Percentiles rank a stretch among this genome's conserved stretches.
These are phyloP conservation scores for Nephila pilipes DNA, from an alignment of 1,140 invertebrate species.

Conservation along the genomic window DNA sequence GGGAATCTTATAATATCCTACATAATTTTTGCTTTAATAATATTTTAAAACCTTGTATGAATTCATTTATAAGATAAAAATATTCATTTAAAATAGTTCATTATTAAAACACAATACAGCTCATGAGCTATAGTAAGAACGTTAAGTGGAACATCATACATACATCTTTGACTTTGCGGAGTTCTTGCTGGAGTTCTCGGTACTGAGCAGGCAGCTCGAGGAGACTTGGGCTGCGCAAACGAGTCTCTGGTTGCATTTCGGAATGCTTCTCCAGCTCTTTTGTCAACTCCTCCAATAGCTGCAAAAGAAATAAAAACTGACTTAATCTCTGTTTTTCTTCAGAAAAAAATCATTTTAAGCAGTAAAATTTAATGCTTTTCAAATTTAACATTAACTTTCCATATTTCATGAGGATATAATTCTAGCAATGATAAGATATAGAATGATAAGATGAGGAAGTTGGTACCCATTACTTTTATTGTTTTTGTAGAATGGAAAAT, in stretches of 20 bases:
- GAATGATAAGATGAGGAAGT: too few species aligned
- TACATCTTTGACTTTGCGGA: slow-evolving; percentile 84
- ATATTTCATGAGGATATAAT: too few species aligned
- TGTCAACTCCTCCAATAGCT: slow-evolving; percentile 81
- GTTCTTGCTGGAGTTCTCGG: slow-evolving; percentile 83
- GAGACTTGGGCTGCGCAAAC: slow-evolving; percentile 72
- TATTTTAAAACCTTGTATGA: too few species aligned
- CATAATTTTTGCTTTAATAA: too few species aligned
- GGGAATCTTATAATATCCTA: too few species aligned
- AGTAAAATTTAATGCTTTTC: background rate
- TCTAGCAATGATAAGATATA: too few species aligned
- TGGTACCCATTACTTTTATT: too few species aligned
- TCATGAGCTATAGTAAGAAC: too few species aligned
- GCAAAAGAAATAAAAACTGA: background rate
- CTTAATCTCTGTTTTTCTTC: background rate
- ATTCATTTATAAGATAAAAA: too few species aligned
- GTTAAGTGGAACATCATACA: background rate
- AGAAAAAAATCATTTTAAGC: background rate
- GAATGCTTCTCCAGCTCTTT: slow-evolving; percentile 81
- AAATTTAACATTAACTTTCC: background rate
- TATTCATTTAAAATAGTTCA: too few species aligned
- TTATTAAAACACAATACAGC: too few species aligned
- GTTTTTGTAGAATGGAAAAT: too few species aligned
- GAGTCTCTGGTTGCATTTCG: slow-evolving; percentile 79
- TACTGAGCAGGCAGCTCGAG: slow-evolving; percentile 74